These are phyloP conservation scores for Pherbina coryleti DNA, from an alignment of 2,888 invertebrate genomes.

Conservation along the genomic window DNA sequence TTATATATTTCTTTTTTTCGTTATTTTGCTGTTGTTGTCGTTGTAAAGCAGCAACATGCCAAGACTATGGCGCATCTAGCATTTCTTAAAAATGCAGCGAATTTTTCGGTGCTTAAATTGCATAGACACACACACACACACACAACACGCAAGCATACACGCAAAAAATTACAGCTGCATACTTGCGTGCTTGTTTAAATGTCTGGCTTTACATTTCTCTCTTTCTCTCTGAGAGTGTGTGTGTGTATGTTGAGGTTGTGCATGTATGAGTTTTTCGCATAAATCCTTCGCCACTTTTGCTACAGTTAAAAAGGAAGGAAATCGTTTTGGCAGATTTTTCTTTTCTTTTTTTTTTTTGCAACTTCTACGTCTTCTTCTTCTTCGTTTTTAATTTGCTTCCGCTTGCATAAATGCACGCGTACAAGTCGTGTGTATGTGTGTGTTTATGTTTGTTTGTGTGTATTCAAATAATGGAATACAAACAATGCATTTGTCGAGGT, in stretches of 20 bases:
- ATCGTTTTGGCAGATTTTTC: slow-evolving; percentile 26
- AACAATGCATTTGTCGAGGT: slow-evolving; percentile 40
- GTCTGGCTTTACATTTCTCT: too few species aligned
- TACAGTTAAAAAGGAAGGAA: slow-evolving; percentile 24
- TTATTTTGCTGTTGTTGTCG: too few species aligned
- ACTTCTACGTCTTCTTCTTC: neutral
- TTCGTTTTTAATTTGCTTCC: slow-evolving; percentile 12
- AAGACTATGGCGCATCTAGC: neutral
- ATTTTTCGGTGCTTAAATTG: slow-evolving; percentile 43
- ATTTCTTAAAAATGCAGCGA: slow-evolving; percentile 44
- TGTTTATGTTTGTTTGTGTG: slow-evolving; percentile 8
- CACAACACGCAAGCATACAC: neutral
- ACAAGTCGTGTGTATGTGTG: neutral
- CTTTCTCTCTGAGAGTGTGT: too few species aligned
- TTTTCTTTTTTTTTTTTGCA: neutral
- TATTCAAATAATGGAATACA: slow-evolving; percentile 35
- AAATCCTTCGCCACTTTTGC: slow-evolving; percentile 19
- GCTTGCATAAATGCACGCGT: neutral
- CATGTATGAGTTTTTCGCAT: slow-evolving; percentile 3
- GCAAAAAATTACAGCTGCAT: neutral
- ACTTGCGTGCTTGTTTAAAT: slow-evolving; percentile 9
- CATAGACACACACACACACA: neutral
- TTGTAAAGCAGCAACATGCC: neutral
- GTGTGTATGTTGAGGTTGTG: neutral
- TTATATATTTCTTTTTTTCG: too few species aligned